These are phyloP conservation scores for Eucidaris tribuloides DNA, from an alignment of 35 echinoderm and acorn worm genomes.

Conservation along the genomic window DNA sequence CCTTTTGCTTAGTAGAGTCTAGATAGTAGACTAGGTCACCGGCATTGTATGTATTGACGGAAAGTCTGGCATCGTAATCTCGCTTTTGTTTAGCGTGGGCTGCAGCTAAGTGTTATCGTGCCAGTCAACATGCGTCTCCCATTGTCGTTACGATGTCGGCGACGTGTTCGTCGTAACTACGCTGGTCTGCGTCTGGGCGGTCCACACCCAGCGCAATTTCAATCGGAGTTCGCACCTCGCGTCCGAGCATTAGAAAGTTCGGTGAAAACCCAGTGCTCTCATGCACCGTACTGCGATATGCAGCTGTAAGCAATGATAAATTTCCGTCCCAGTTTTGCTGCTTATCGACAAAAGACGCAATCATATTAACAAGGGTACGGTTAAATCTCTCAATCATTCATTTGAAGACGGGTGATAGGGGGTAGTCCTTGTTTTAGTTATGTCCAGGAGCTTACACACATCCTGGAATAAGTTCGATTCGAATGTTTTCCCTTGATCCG, in stretches of 20 bases:
- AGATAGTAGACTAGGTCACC: background rate
- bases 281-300: too few relatives aligned
- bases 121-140: background rate
- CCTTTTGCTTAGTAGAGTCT: background rate
- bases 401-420: too few relatives aligned
- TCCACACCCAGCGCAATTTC: conserved; percentile 4
- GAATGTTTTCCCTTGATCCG: conserved; percentile 6
- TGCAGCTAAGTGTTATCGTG: background rate
- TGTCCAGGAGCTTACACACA: too few relatives aligned
- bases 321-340: too few relatives aligned
- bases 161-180: background rate
- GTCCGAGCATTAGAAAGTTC: background rate
- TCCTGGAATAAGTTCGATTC: background rate
- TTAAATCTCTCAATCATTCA: too few relatives aligned
- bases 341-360: conserved; percentile 7
- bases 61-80: too few relatives aligned
- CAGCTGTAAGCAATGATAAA: too few relatives aligned
- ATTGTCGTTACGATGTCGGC: background rate
- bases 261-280: conserved; percentile 36
- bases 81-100: background rate
- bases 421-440: too few relatives aligned
- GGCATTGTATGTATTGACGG: background rate
- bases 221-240: conserved; percentile 1
- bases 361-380: too few relatives aligned
- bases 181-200: background rate